phyloP scores from a whole-genome alignment of 2,113 vertebrate genomes.

The Calyptommatus sinebrachiatus region DNA sequence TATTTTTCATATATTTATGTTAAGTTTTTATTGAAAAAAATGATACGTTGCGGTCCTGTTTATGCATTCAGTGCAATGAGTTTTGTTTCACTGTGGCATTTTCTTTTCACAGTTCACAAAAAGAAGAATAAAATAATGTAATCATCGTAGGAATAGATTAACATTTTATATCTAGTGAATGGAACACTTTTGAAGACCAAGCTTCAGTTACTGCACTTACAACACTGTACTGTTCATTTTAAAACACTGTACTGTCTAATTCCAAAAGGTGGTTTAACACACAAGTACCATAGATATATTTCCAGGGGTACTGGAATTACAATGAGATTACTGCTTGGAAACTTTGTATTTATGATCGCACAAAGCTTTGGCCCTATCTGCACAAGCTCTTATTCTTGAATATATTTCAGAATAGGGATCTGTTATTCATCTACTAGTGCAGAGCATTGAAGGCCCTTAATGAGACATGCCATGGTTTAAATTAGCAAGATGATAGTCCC shows the following conservation, averaged over 20 bases:
- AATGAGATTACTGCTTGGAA: no score
- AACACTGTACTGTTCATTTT: not conserved
- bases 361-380: not conserved
- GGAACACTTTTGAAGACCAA: not conserved
- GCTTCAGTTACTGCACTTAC: not conserved
- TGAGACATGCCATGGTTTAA: no score
- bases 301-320: not conserved
- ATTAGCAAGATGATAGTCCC: no score
- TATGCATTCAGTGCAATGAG: conserved; percentile 53
- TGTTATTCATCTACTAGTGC: no score
- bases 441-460: no score
- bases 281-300: not conserved
- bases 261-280: not conserved
- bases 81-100: conserved; percentile 29
- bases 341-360: not conserved
- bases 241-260: not conserved
- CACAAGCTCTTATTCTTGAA: no score
- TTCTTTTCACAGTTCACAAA: not conserved
- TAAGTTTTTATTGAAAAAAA: conserved; percentile 39
- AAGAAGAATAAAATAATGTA: not conserved
- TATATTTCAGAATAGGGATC: no score
- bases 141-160: not conserved
- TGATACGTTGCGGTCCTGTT: conserved; percentile 41
- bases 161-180: not conserved
- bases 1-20: not conserved